phyloP scores from a whole-genome alignment of 2,888 invertebrate species.

The Ornithoptera priamus region DNA sequence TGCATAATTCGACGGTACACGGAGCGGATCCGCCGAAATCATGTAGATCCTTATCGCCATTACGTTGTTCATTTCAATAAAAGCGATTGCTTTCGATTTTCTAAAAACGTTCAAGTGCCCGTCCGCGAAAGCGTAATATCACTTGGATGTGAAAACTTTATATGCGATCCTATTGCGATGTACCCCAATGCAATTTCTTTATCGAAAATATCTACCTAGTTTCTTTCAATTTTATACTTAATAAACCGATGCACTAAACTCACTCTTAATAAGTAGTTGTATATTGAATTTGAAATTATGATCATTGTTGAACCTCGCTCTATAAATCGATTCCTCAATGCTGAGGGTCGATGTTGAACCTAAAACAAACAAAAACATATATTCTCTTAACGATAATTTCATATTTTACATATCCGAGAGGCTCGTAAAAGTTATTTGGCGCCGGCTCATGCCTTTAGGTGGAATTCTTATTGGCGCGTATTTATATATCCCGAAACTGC shows the following conservation, averaged over 20 bases:
- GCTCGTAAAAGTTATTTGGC: slow-evolving; percentile 28
- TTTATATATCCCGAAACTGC: slow-evolving; percentile 16
- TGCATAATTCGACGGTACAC: slow-evolving; percentile 25
- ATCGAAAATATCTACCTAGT: background rate
- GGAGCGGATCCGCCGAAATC: slow-evolving; percentile 20
- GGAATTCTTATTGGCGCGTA: slow-evolving; percentile 15
- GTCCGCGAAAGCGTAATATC: slow-evolving; percentile 17
- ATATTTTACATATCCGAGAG: slow-evolving; percentile 16
- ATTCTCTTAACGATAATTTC: slow-evolving; percentile 3
- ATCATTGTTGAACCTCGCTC: too few species aligned
- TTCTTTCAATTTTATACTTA: background rate
- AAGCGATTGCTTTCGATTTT: slow-evolving; percentile 30
- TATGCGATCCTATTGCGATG: background rate
- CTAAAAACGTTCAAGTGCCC: slow-evolving; percentile 25
- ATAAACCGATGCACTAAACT: too few species aligned
- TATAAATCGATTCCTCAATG: too few species aligned
- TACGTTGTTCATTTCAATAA: slow-evolving; percentile 21
- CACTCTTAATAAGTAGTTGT: too few species aligned
- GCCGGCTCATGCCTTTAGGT: slow-evolving; percentile 20
- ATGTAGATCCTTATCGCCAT: slow-evolving; percentile 29
- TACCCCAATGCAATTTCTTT: background rate
- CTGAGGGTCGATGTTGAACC: too few species aligned
- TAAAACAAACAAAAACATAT: background rate
- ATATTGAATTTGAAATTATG: too few species aligned
- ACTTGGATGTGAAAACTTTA: slow-evolving; percentile 23